Conservation (phyloP, 2,888 invertebrate species). For the Lacanobia wlatinum region DNA sequence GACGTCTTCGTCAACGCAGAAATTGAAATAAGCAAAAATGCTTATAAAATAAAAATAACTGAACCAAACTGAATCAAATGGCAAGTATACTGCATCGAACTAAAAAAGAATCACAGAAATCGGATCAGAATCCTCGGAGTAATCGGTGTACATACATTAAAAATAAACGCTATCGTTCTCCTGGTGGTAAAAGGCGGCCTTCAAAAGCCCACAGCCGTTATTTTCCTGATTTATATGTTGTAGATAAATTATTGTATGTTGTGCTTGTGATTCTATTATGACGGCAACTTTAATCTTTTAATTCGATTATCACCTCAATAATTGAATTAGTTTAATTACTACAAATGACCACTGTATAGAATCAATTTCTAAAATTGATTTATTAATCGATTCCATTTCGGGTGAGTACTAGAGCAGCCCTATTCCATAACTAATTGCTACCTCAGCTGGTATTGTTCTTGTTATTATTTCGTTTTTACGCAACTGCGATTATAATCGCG, state of each 20-base stretch:
- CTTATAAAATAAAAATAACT: no score
- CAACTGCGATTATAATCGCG: conserved; percentile 67
- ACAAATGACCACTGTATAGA: not conserved
- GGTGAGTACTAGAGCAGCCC: conserved; percentile 49
- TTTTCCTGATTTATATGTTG: not conserved
- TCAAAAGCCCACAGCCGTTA: not conserved
- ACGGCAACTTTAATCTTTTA: conserved; percentile 29
- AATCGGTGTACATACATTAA: no score
- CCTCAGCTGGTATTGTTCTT: conserved; percentile 74
- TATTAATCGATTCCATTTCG: conserved; percentile 27
- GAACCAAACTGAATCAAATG: no score
- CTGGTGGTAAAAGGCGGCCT: not conserved
- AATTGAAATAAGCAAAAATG: no score
- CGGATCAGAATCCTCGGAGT: no score
- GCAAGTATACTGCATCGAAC: no score
- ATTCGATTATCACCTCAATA: conserved; percentile 24
- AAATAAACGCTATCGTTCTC: not conserved
- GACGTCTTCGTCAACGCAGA: no score
- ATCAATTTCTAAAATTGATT: conserved; percentile 46
- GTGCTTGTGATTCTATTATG: conserved; percentile 1
- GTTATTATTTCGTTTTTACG: conserved; percentile 75
- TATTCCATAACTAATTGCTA: conserved; percentile 73
- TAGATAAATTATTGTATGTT: not conserved
- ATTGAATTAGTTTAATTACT: conserved; percentile 19
- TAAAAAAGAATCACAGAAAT: no score